Evolutionary conservation across 2,113 vertebrate genomes (phyloP).

Genomic region (Erythrocercus mccallii): DNA sequence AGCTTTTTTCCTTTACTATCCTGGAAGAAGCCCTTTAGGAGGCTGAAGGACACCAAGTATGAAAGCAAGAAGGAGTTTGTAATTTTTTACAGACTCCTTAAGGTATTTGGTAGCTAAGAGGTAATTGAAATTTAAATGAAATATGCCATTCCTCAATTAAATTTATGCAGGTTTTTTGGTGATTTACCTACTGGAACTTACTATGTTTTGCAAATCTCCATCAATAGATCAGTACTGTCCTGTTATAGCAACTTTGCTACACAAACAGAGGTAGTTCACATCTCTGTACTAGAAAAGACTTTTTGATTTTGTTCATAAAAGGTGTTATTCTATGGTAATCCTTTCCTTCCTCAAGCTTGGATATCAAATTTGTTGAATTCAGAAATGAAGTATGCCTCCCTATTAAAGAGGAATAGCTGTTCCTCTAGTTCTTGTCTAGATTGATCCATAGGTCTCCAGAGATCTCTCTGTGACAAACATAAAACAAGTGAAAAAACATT

Average conservation of each 20-base stretch:
- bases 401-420: background rate
- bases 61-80: background rate
- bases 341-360: background rate
- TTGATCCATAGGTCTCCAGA: background rate
- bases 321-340: background rate
- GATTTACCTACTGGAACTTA: background rate
- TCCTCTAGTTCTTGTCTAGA: background rate
- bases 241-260: background rate
- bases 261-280: background rate
- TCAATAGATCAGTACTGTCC: background rate
- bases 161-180: background rate
- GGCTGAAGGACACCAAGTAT: background rate
- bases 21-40: background rate
- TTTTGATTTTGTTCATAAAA: background rate
- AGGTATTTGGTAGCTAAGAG: background rate
- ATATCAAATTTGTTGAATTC: background rate
- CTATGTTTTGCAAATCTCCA: background rate
- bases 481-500: background rate
- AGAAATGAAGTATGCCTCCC: background rate
- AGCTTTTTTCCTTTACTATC: background rate
- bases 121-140: background rate
- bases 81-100: background rate
- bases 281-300: background rate
- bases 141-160: background rate
- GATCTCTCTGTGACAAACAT: fast-evolving